Conservation (phyloP, 2,797 vertebrate species). For the Phrynocephalus vlangalii region DNA sequence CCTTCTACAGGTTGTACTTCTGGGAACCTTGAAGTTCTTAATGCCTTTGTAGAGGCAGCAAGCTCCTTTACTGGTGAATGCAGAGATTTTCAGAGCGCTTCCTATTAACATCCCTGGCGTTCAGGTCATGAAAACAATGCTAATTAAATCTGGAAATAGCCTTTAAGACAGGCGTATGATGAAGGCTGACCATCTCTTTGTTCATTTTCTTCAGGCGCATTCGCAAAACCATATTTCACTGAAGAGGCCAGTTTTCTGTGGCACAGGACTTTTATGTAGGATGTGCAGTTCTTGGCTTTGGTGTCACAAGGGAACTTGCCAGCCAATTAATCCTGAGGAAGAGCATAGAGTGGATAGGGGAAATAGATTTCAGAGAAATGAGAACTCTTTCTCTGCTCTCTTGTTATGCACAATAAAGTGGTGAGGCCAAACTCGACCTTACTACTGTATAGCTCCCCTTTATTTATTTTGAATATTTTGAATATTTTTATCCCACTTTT, state of each 20-base stretch:
- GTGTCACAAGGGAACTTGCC: too few species aligned
- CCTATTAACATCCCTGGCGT: neutral
- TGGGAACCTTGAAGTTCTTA: neutral
- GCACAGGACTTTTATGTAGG: too few species aligned
- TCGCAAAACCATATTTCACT: neutral
- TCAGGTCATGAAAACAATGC: neutral
- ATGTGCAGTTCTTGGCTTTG: too few species aligned
- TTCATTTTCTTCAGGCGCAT: neutral
- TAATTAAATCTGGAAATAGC: slow-evolving; percentile 13
- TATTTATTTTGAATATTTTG: too few species aligned
- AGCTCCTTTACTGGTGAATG: neutral
- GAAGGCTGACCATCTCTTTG: neutral
- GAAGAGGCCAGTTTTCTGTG: too few species aligned
- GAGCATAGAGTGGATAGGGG: too few species aligned
- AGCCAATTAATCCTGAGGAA: too few species aligned
- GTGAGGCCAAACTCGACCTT: neutral
- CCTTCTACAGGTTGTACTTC: neutral
- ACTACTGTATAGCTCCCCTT: too few species aligned
- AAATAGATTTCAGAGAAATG: too few species aligned
- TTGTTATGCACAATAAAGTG: neutral
- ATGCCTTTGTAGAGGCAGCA: neutral
- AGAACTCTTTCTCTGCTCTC: neutral
- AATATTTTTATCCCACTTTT: too few species aligned
- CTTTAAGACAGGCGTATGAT: neutral
- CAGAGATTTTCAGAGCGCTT: slow-evolving; percentile 5